Base-by-base conservation (phyloP, 2,888 invertebrate species). In the Eupithecia subumbrata region DNA sequence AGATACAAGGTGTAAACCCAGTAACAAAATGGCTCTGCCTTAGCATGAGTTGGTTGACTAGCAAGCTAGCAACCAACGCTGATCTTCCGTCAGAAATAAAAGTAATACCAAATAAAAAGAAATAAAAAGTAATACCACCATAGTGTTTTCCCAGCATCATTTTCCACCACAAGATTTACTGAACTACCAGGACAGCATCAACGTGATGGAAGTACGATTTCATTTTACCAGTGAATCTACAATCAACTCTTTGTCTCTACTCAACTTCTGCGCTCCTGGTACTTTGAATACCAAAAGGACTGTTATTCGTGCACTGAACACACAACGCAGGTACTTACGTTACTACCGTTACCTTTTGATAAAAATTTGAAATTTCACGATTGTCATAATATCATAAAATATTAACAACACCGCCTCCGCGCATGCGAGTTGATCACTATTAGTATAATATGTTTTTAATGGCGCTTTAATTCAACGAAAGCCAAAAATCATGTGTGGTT, bases 401-500 rank as follows among this genome's bases (percentile, higher is more conserved):
- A 18, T 18, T 30, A 34, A 18, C 34, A 18, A 9, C 18, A 16
- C 64, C 18, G 34, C 34, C 34, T 34, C 11, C 8, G 52, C 34
- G 34, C 18, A 25, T 14, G 30, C 16, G 34, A 30, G 30, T 64
- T 34, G 34, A 64, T 64, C 34, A 64, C 64, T 18, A 64, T 64
- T 64, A 64, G 34, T 64, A 34, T 34, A 64, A 64, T 64, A 64
- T 18, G 34, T 34, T 64, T 67, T 67, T 37, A 67, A 67, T 34
- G 37, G 67, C 67, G 12, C 40, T 68, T 68, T 67, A 73, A 63
- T 74, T 64, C 64, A 43, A 74, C 73, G 52, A 74, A 76, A 75
- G 71, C 60, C 71, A 71, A 63, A 74, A 78, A 79, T 71, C 72
- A 25, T 68, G 75, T 69, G 75, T 76, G 56, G 66, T 75, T 73